These are phyloP conservation scores for Penaeus vannamei DNA, from an alignment of 1,140 invertebrate species.

Conservation along the genomic window DNA sequence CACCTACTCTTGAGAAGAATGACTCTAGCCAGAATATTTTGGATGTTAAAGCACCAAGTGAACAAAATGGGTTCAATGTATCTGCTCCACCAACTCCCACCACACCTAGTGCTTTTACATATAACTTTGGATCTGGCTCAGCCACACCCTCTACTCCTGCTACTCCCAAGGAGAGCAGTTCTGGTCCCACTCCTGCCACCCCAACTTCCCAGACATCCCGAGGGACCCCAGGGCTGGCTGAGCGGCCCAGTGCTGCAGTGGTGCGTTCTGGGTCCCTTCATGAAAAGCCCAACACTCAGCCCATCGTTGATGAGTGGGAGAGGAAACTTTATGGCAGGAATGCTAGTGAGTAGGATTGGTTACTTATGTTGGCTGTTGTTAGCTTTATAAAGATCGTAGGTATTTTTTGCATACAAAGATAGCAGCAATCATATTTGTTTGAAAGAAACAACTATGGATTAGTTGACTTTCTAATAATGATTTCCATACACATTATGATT, in stretches of 20 bases:
- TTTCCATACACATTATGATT: no score
- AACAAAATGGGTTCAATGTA: slow-evolving; percentile 30
- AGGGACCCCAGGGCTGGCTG: slow-evolving; percentile 59
- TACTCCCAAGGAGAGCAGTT: slow-evolving; percentile 54
- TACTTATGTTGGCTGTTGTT: slow-evolving; percentile 19
- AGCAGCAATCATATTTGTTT: no score
- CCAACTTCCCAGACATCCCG: slow-evolving; percentile 23
- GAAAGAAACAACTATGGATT: no score
- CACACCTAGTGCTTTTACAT: slow-evolving; percentile 45
- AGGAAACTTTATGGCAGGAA: slow-evolving; percentile 63
- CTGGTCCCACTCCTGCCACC: slow-evolving; percentile 42
- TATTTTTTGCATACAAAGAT: no score
- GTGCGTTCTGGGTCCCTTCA: slow-evolving; percentile 62
- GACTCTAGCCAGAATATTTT: slow-evolving; percentile 10
- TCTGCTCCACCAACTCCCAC: slow-evolving; percentile 39
- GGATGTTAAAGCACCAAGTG: not conserved
- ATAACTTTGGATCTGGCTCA: slow-evolving; percentile 48
- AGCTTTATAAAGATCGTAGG: not conserved
- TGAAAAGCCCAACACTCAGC: slow-evolving; percentile 60
- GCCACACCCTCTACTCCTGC: slow-evolving; percentile 41
- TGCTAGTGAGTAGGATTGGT: slow-evolving; percentile 62
- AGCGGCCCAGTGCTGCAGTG: slow-evolving; percentile 55
- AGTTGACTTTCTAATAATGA: no score
- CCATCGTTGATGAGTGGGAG: slow-evolving; percentile 62
- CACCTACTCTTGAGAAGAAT: slow-evolving; percentile 16